phyloP scores from a whole-genome alignment of 2,113 vertebrate genomes.

The Pseudopodoces humilis region DNA sequence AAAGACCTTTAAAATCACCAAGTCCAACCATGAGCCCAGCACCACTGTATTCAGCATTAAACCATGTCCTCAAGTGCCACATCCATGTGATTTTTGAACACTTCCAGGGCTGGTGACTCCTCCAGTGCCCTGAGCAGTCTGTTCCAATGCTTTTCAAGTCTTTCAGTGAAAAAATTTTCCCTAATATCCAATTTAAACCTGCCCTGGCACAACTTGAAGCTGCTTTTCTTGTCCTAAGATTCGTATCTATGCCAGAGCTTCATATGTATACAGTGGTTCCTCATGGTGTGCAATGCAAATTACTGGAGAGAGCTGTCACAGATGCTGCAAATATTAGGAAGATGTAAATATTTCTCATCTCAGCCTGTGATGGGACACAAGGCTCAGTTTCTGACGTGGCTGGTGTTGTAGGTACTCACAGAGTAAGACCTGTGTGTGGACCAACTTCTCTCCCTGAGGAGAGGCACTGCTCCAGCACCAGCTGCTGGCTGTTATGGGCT shows the following conservation, averaged over 20 bases:
- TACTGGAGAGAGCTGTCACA: neutral
- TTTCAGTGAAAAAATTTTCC: neutral
- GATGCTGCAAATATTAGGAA: neutral
- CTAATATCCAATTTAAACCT: neutral
- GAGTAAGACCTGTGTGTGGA: neutral
- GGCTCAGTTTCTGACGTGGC: fast-evolving
- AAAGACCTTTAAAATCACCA: neutral
- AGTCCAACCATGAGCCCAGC: neutral
- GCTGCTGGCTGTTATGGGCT: neutral
- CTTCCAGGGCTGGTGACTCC: neutral
- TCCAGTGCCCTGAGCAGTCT: neutral
- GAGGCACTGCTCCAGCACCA: neutral
- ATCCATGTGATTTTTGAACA: neutral
- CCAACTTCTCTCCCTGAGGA: neutral
- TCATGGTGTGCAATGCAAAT: fast-evolving
- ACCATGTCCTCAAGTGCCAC: neutral
- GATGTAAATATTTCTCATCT: neutral
- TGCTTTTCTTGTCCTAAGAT: neutral
- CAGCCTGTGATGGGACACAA: neutral
- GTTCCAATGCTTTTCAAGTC: neutral
- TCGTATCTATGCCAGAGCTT: neutral
- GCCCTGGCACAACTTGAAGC: neutral
- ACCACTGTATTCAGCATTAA: neutral
- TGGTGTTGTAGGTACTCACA: neutral
- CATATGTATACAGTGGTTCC: neutral